Evolutionary conservation across 2,888 invertebrate species (phyloP), one percentile per base, ranked within the genome.

Genomic region (Branchellion lobata): DNA sequence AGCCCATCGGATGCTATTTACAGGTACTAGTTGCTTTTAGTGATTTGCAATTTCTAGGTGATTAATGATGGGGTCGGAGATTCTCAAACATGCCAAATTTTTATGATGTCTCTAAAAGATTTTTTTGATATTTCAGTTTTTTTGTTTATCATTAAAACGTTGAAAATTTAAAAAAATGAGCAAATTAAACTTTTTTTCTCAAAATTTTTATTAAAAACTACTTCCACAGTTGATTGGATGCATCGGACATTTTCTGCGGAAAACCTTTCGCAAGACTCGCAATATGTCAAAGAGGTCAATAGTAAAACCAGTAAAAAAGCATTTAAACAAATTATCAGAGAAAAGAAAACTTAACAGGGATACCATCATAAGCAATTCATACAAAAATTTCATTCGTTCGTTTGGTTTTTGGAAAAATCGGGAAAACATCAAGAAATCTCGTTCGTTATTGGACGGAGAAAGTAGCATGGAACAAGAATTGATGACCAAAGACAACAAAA

Each of bases 1-100:
- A 98, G 86, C 96, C 96, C 53, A 94, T 94, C 29, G 95, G 95
- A 36, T 98, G 97, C 89, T 99, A 99, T 88, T 33, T 77, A 11
- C 77, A 77, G 65, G 77, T 77, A 24, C n/a, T n/a, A n/a, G n/a
- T n/a, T n/a, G n/a, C n/a, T n/a, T n/a, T n/a, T n/a, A n/a, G n/a
- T n/a, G n/a, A n/a, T n/a, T n/a, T 71, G 21, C 33, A 1, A 69
- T 33, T 69, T 31, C 14, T 33, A 69, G 1, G 18, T 14, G 29
- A 61, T 27, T 61, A 27, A 61, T 27, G 3, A 61, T 3, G 27
- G 61, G 27, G 14, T 61, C 61, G 24, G 0, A 31, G 8, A 69
- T 24, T 69, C 29, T 69, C 8, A 29, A 29, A 11, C 24, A 5
- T n/a, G 24, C 29, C n/a, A n/a, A 29, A 5, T n/a, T 65, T n/a